Base-by-base conservation (phyloP, 2,797 vertebrate species). In the Luscinia luscinia region DNA sequence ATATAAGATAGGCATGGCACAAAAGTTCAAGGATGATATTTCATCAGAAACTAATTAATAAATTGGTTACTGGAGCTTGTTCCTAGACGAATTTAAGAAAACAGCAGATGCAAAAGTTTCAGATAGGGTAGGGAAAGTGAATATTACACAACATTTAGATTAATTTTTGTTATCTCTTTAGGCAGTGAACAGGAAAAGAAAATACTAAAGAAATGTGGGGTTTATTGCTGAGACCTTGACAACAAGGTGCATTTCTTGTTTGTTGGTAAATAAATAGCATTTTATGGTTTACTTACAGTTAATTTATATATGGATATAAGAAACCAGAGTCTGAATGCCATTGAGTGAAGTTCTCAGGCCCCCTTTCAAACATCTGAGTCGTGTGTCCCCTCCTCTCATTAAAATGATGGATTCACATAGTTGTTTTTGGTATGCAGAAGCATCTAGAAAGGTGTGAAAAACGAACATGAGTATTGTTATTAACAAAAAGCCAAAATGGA, bases 331-430 rank as follows among this genome's bases (percentile, higher is more conserved):
- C 32, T 84, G 58, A 63, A 58, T 78, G 30, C 2, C 12, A 21
- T 6, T 38, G 38, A 45, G 13, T 26, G 6, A 27, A 18, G 9
- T 13, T 80, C 11, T 69, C 18, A 36, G 3, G 18, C 18, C 69
- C n/a, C 4, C 17, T 91, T 76, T 57, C 22, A 51, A 79, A 85
- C 21, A 72, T 21, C 18, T 51, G 36, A 68, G 6, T 16, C 12
- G 36, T 28, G 3, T 28, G 41, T 34, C 14, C 15, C 12, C 5
- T 48, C 15, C 8, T 41, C 11, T 48, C 22, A 43, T 57, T 38
- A 21, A 48, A 70, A 49, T 54, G 4, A 28, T 3, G 26, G 2
- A 11, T 54, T 67, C 15, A 18, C 0, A 1, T n/a, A 57, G 30
- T 49, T 58, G 32, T 4, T 43, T 64, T 58, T 54, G 22, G 15